Conservation (phyloP, 2,797 vertebrate species). For the Poeciliopsis paucimaculata region DNA sequence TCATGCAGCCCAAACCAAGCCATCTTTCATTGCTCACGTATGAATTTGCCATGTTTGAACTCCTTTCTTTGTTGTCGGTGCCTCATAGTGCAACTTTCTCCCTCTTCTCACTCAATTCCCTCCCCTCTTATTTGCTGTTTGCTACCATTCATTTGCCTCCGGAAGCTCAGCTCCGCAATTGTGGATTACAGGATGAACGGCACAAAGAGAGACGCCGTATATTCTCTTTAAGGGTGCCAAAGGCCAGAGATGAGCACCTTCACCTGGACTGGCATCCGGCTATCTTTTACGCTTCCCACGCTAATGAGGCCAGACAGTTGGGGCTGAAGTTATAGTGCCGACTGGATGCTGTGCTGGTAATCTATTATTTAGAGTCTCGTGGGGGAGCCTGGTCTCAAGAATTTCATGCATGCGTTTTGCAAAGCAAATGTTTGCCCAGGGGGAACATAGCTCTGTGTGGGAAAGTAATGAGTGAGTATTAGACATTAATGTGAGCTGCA, state of each 20-base stretch:
- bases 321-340: conserved; percentile 63
- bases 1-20: conserved; percentile 58
- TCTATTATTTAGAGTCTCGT: conserved; percentile 79
- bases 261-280: conserved; percentile 75
- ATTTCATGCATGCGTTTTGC: conserved; percentile 78
- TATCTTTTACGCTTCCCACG: conserved; percentile 71
- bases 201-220: conserved; percentile 50
- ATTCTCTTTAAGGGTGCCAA: conserved; percentile 73
- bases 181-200: conserved; percentile 76
- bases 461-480: conserved; percentile 61
- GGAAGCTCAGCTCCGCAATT: conserved; percentile 72
- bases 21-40: conserved; percentile 40
- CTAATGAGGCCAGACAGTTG: conserved; percentile 75
- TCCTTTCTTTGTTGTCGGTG: conserved; percentile 19
- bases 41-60: conserved; percentile 35
- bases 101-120: conserved; percentile 29
- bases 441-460: conserved; percentile 70
- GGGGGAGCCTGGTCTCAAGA: conserved; percentile 72
- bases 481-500: conserved; percentile 64
- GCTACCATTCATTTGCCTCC: conserved; percentile 65
- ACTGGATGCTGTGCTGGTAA: conserved; percentile 72
- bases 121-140: conserved; percentile 43
- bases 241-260: conserved; percentile 65
- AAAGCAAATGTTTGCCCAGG: conserved; percentile 71
- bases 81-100: conserved; percentile 28